Evolutionary conservation across 2,797 vertebrate species (phyloP), one percentile per base, ranked within the genome.

Genomic region (Sebastes glaucus): DNA sequence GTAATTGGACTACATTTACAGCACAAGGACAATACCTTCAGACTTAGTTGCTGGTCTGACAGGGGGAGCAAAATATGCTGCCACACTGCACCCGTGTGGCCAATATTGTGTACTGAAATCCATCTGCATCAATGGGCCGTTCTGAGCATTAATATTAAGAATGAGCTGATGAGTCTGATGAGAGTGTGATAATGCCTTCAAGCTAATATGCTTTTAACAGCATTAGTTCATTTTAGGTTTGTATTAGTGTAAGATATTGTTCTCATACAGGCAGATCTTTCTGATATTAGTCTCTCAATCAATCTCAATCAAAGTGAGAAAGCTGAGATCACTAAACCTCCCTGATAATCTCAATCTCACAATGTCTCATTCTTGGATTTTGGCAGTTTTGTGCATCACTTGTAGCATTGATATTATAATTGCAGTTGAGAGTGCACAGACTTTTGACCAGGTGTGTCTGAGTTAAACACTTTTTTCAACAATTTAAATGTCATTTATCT

Each of bases 31-130:
- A 53, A 23, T 62, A 13, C 9, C 14, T 42, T 63, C n/a, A 75
- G 61, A 57, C 27, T 61, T 46, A 11, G 59, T 7, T 42, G 6
- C 62, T 61, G 22, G n/a, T 67, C 11, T 61, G n/a, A 77, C 13
- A 25, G 30, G 8, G 10, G 8, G 11, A 49, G 42, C 4, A 16
- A 87, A 83, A 83, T 16, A 22, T 89, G 82, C 25, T 69, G 63
- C 83, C 27, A 91, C 75, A 94, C 88, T 94, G 92, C 94, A 28
- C 86, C 79, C 94, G 4, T 89, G 93, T 94, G 94, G 93, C 60
- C 57, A 80, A 22, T 22, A 5, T 1, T 49, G 14, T 64, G 78
- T 78, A 91, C 64, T 92, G 82, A 60, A 77, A 25, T 52, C 11
- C 46, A 11, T 7, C 13, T 1, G 18, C 16, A 2, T 11, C 2